These are phyloP conservation scores for Ormyrus pomaceus DNA, from an alignment of 2,888 invertebrate genomes.

Conservation along the genomic window DNA sequence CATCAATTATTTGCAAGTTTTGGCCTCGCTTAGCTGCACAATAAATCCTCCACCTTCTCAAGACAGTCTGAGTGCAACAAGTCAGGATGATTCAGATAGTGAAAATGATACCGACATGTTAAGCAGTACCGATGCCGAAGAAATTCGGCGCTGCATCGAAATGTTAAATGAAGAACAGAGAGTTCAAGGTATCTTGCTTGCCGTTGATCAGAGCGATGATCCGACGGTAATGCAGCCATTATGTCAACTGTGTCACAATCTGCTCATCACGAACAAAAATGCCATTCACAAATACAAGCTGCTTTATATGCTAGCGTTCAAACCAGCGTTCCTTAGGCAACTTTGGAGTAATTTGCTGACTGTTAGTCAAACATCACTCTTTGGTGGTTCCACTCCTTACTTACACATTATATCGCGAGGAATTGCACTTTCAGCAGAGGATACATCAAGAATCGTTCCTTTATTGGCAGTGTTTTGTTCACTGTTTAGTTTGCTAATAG, in stretches of 20 bases:
- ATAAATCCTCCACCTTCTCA: slow-evolving; percentile 76
- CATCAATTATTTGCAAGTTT: slow-evolving; percentile 78
- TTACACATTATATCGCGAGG: slow-evolving; percentile 84
- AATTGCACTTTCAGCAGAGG: slow-evolving; percentile 78
- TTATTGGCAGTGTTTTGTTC: slow-evolving; percentile 90
- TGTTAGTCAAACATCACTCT: slow-evolving; percentile 76
- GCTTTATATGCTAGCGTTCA: slow-evolving; percentile 88
- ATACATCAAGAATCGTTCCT: slow-evolving; percentile 84
- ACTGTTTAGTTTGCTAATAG: slow-evolving; percentile 86
- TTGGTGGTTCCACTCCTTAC: slow-evolving; percentile 78
- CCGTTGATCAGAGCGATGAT: slow-evolving; percentile 77
- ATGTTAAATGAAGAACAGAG: slow-evolving; percentile 82
- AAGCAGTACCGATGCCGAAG: slow-evolving; percentile 77
- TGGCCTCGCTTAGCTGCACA: slow-evolving; percentile 76
- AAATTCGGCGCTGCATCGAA: slow-evolving; percentile 80
- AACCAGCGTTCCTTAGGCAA: slow-evolving; percentile 85
- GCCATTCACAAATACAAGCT: slow-evolving; percentile 91
- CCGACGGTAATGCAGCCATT: slow-evolving; percentile 81
- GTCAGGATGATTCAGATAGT: slow-evolving; percentile 77
- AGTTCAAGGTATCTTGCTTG: slow-evolving; percentile 78
- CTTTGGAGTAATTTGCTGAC: slow-evolving; percentile 81
- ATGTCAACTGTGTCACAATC: slow-evolving; percentile 88
- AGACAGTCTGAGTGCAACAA: slow-evolving; percentile 76
- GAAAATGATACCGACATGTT: slow-evolving; percentile 79
- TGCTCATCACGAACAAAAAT: slow-evolving; percentile 87